Evolutionary conservation across 2,888 invertebrate genomes (phyloP).

Genomic region (Coremacera marginata): DNA sequence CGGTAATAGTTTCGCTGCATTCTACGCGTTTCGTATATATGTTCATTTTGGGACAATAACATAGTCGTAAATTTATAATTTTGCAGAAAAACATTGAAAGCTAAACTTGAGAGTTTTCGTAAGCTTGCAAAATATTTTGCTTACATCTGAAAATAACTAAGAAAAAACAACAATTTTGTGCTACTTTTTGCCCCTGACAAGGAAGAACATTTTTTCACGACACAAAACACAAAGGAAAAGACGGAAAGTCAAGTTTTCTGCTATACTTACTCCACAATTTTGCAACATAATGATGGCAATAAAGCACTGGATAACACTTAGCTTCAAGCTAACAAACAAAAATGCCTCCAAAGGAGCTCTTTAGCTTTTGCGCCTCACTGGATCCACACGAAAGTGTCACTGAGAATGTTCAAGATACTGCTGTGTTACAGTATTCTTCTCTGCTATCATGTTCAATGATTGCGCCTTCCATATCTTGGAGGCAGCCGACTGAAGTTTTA

Average conservation of each 20-base stretch:
- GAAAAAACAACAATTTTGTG: background rate
- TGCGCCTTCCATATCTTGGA: background rate
- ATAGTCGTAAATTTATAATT: conserved; percentile 6
- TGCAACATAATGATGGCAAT: conserved; percentile 1
- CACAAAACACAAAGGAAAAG: background rate
- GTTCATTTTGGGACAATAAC: conserved; percentile 1
- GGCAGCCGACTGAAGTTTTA: background rate
- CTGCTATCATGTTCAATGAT: background rate
- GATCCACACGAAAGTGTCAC: background rate
- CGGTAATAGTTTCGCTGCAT: background rate
- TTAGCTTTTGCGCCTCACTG: background rate
- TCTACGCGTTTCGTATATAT: background rate
- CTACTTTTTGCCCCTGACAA: background rate
- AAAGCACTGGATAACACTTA: conserved; percentile 1
- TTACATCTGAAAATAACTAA: conserved; percentile 1
- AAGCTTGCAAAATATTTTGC: conserved; percentile 10
- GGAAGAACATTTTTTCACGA: background rate
- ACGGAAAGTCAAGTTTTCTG: background rate
- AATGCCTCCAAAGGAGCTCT: conserved; percentile 1
- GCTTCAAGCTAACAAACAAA: conserved; percentile 8
- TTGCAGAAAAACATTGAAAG: background rate
- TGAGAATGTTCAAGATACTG: background rate
- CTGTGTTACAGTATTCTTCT: background rate
- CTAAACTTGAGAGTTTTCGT: conserved; percentile 5
- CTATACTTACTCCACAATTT: background rate